Evolutionary conservation across 1,140 invertebrate species (phyloP).

Genomic region (Drosophila littoralis): DNA sequence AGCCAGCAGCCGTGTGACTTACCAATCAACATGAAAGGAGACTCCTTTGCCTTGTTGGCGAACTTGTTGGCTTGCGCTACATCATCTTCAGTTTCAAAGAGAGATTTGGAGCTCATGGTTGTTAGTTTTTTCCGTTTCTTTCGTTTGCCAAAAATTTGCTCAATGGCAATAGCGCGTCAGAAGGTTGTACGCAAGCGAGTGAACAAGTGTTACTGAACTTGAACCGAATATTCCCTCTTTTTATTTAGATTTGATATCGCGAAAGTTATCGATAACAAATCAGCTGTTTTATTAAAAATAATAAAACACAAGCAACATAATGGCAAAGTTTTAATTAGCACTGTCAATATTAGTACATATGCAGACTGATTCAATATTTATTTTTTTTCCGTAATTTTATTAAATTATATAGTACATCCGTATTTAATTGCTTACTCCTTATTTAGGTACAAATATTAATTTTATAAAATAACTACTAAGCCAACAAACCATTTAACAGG

Average conservation of each 20-base stretch:
- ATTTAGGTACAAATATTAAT: no score
- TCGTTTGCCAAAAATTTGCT: slow-evolving; percentile 1
- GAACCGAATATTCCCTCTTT: slow-evolving; percentile 4
- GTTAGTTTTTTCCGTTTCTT: slow-evolving; percentile 5
- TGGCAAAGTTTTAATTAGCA: background rate
- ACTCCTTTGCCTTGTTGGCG: slow-evolving; percentile 88
- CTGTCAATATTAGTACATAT: background rate
- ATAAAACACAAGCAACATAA: background rate
- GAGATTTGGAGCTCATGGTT: slow-evolving; percentile 76
- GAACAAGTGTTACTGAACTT: slow-evolving; percentile 22
- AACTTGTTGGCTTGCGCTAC: slow-evolving; percentile 86
- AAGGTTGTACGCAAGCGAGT: background rate
- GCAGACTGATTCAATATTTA: no score
- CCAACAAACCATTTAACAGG: background rate
- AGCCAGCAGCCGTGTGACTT: slow-evolving; percentile 51
- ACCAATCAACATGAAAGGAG: slow-evolving; percentile 89
- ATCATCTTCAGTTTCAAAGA: slow-evolving; percentile 71
- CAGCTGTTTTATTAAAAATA: slow-evolving; percentile 1
- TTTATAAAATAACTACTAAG: no score
- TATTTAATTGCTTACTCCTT: no score
- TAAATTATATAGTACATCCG: no score
- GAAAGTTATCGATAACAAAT: slow-evolving; percentile 13
- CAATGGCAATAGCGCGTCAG: slow-evolving; percentile 7
- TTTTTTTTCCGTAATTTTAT: no score
- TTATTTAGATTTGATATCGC: background rate